Evolutionary conservation across 2,797 vertebrate species (phyloP).

Genomic region (Sparus aurata): DNA sequence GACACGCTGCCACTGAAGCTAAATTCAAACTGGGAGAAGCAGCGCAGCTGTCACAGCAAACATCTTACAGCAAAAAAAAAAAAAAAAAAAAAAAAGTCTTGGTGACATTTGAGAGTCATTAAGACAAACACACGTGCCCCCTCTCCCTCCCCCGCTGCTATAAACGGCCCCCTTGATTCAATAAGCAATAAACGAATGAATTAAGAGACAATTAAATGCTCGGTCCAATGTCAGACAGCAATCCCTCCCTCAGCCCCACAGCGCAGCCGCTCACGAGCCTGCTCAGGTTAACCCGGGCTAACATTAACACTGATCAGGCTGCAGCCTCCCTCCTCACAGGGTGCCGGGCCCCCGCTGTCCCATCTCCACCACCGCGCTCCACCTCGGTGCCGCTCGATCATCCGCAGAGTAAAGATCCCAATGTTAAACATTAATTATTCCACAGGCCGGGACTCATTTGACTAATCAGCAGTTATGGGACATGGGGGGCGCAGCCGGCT

Average conservation of each 20-base stretch:
- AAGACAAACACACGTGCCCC: conserved; percentile 43
- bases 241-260: conserved; percentile 33
- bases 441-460: conserved; percentile 86
- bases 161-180: conserved; percentile 49
- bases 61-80: conserved; percentile 1
- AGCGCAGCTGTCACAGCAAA: conserved; percentile 1
- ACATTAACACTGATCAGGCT: conserved; percentile 84
- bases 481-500: conserved; percentile 80
- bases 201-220: conserved; percentile 68
- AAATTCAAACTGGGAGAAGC: conserved; percentile 2
- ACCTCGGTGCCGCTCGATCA: conserved; percentile 78
- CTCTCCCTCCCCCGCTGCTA: conserved; percentile 16
- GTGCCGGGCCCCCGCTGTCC: conserved; percentile 77
- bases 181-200: conserved; percentile 71
- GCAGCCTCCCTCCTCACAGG: conserved; percentile 52
- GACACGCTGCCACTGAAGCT: not conserved
- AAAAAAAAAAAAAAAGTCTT: not conserved
- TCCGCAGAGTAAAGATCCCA: conserved; percentile 82
- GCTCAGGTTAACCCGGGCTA: conserved; percentile 84
- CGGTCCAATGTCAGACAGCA: conserved; percentile 43
- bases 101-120: conserved; percentile 51
- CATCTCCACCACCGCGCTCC: conserved; percentile 71
- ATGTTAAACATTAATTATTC: conserved; percentile 92
- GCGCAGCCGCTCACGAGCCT: conserved; percentile 57
- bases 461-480: conserved; percentile 91